Percentiles rank a stretch among this genome's conserved stretches.
Conservation (phyloP, 2,888 invertebrate species). For the Ophion obscuratus region DNA sequence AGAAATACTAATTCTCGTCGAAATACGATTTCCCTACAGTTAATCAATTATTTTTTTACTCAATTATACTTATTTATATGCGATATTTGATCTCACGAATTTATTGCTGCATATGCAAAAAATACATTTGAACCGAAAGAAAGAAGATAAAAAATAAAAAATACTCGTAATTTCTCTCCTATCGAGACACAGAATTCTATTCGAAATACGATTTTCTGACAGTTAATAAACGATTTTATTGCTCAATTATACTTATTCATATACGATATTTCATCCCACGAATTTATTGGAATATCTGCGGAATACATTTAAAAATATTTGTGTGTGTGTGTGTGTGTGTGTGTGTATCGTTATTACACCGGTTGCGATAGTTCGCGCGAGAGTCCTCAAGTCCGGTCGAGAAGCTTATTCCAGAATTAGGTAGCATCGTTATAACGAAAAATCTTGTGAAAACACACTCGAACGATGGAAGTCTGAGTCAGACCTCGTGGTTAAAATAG, state of each 20-base stretch:
- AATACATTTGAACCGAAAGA: too few relatives aligned
- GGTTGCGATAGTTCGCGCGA: neutral
- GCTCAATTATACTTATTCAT: neutral
- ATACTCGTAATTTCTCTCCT: too few relatives aligned
- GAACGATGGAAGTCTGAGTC: conserved; percentile 58
- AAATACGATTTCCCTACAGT: neutral
- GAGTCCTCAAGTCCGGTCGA: conserved; percentile 13
- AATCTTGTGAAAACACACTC: conserved; percentile 44
- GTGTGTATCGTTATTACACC: neutral
- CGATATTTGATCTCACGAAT: neutral
- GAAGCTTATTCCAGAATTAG: conserved; percentile 61
- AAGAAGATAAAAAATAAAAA: too few relatives aligned
- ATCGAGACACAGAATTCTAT: too few relatives aligned
- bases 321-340: neutral
- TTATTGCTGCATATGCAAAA: neutral
- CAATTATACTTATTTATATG: neutral
- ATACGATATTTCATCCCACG: neutral
- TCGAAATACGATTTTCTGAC: neutral
- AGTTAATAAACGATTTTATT: neutral
- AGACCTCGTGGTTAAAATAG: conserved; percentile 51
- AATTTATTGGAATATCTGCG: neutral
- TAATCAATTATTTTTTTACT: neutral
- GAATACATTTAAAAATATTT: neutral
- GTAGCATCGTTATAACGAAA: conserved; percentile 43
- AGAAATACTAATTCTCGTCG: neutral